These are phyloP conservation scores for Cheilosia pagana DNA, from an alignment of 2,888 invertebrate species.

Conservation along the genomic window DNA sequence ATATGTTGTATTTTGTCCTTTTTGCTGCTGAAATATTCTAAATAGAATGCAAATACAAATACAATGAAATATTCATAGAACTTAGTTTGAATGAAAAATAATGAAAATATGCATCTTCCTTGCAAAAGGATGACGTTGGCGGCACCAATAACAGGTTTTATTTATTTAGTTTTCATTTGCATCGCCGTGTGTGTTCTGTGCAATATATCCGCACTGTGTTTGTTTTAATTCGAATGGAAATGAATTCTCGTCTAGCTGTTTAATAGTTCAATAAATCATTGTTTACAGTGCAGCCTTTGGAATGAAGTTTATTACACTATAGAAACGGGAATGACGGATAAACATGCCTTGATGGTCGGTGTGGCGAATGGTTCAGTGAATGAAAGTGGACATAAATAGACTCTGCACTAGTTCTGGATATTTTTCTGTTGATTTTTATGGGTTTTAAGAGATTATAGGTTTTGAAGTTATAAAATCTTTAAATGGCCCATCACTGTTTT, in stretches of 20 bases:
- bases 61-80: constrained; percentile 40
- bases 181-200: background rate
- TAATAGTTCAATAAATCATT: constrained; percentile 69
- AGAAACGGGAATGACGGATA: background rate
- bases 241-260: constrained; percentile 45
- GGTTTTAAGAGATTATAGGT: background rate
- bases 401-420: background rate
- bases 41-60: constrained; percentile 6
- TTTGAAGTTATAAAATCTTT: no score
- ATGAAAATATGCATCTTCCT: constrained; percentile 34
- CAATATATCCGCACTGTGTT: background rate
- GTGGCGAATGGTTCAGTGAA: background rate
- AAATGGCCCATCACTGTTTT: no score
- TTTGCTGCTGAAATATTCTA: background rate
- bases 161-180: constrained; percentile 23
- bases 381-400: constrained; percentile 2
- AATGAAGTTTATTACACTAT: constrained; percentile 8
- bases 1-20: background rate
- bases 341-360: background rate
- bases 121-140: background rate
- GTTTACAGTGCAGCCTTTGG: constrained; percentile 48
- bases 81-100: constrained; percentile 12
- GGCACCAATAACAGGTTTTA: background rate
- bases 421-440: background rate
- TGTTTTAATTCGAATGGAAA: constrained; percentile 53